Conservation (phyloP, 1,140 invertebrate species). For the Atta cephalotes region DNA sequence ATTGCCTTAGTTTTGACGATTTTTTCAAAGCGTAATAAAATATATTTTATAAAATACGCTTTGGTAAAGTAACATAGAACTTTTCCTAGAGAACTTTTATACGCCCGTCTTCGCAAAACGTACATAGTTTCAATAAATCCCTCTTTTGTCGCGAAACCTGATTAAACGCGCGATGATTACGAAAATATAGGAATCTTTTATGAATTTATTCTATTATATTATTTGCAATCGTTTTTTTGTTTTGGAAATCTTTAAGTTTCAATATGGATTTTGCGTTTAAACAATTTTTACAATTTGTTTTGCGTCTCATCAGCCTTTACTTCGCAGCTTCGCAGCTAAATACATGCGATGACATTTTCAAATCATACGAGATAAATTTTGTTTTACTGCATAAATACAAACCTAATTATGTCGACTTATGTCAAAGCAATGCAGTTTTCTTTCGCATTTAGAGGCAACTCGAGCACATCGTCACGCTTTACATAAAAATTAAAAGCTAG, state of each 20-base stretch:
- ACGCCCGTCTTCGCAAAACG: background rate
- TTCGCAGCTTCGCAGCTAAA: constrained; percentile 41
- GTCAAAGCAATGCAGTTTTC: constrained; percentile 54
- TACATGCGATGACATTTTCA: constrained; percentile 18
- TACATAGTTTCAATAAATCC: background rate
- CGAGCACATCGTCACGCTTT: constrained; percentile 51
- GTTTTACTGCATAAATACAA: constrained; percentile 54
- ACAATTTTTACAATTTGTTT: constrained; percentile 31
- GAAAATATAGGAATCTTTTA: background rate
- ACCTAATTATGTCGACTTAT: constrained; percentile 16
- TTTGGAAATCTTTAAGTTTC: background rate
- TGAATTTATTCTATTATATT: background rate
- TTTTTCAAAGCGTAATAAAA: constrained; percentile 16
- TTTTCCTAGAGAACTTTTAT: constrained; percentile 1
- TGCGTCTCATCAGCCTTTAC: constrained; percentile 37
- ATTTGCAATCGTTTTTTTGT: constrained; percentile 23
- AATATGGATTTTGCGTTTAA: constrained; percentile 4
- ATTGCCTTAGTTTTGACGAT: constrained; percentile 29
- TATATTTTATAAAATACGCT: constrained; percentile 27
- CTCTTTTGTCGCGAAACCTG: background rate
- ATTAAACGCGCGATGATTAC: background rate
- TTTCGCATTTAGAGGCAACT: constrained; percentile 71
- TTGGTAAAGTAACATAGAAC: constrained; percentile 22
- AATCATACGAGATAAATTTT: constrained; percentile 14
- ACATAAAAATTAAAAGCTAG: constrained; percentile 63